Percentiles rank a stretch among this genome's conserved stretches.
These are phyloP conservation scores for Gymnogyps californianus DNA, from an alignment of 2,113 vertebrate species.

Conservation along the genomic window DNA sequence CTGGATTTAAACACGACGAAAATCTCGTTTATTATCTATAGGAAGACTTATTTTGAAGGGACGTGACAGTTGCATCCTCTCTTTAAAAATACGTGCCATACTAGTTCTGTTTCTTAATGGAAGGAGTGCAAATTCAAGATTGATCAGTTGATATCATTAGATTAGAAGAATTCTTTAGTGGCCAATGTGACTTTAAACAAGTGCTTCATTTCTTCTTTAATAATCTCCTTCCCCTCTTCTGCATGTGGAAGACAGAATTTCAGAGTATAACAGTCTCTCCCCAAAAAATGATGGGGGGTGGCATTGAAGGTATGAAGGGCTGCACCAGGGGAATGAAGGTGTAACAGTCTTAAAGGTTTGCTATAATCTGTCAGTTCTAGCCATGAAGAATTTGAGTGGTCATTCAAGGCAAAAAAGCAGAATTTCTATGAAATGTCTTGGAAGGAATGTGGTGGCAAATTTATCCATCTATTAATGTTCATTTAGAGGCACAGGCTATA, in stretches of 20 bases:
- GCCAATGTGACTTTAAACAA: not conserved
- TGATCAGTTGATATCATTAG: not conserved
- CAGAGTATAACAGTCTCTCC: not conserved
- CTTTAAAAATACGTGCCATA: not conserved
- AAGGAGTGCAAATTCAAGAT: not conserved
- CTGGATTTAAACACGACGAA: not conserved
- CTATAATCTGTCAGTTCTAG: not conserved
- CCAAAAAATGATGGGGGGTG: not conserved
- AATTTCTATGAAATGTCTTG: not conserved
- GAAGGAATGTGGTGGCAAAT: not conserved
- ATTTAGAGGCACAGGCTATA: not conserved
- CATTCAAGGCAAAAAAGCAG: not conserved
- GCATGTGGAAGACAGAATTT: not conserved
- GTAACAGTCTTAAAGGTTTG: not conserved
- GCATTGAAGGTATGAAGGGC: not conserved
- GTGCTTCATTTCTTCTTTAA: not conserved
- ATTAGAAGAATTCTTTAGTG: not conserved
- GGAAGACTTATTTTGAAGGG: constrained; percentile 35
- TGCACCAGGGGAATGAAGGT: not conserved
- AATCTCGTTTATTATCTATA: not conserved
- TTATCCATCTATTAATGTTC: not conserved
- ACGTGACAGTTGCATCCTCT: not conserved
- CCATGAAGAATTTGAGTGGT: not conserved
- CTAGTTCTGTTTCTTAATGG: not conserved
- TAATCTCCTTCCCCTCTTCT: not conserved